phyloP scores from a whole-genome alignment of 2,888 invertebrate species.

The Oasisia sp. region DNA sequence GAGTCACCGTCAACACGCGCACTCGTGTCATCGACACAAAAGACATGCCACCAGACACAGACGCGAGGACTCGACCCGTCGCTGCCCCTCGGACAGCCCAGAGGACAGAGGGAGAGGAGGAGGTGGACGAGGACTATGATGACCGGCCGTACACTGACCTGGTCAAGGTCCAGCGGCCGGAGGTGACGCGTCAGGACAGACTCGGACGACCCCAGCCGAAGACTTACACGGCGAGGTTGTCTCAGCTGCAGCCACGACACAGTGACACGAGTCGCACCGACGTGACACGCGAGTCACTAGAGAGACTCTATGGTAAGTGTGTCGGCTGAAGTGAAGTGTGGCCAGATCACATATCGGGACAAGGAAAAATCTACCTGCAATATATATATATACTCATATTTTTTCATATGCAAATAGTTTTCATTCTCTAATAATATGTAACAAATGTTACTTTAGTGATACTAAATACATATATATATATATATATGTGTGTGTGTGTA shows the following conservation, averaged over 20 bases:
- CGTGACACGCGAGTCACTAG: constrained; percentile 44
- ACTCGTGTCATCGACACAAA: not conserved
- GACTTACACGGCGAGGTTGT: constrained; percentile 36
- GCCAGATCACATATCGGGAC: too few species aligned
- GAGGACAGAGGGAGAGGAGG: not conserved
- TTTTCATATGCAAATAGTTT: not conserved
- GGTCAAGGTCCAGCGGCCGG: constrained; percentile 59
- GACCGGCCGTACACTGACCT: constrained; percentile 52
- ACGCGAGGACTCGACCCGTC: not conserved
- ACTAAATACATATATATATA: too few species aligned
- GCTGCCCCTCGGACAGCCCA: not conserved
- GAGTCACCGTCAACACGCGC: not conserved
- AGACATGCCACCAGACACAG: not conserved
- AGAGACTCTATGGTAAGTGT: constrained; percentile 50
- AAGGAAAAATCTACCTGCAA: not conserved
- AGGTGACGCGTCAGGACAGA: constrained; percentile 51
- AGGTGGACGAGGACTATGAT: constrained; percentile 42
- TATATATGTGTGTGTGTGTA: too few species aligned
- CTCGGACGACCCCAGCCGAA: constrained; percentile 21
- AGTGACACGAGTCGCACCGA: constrained; percentile 23
- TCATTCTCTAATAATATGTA: not conserved
- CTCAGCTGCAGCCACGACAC: constrained; percentile 26
- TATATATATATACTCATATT: not conserved
- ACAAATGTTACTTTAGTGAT: not conserved
- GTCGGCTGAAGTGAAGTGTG: not conserved